Percentiles rank a stretch among this genome's conserved stretches.
These are phyloP conservation scores for Spialia ferax DNA, from an alignment of 2,888 invertebrate species.

Conservation along the genomic window DNA sequence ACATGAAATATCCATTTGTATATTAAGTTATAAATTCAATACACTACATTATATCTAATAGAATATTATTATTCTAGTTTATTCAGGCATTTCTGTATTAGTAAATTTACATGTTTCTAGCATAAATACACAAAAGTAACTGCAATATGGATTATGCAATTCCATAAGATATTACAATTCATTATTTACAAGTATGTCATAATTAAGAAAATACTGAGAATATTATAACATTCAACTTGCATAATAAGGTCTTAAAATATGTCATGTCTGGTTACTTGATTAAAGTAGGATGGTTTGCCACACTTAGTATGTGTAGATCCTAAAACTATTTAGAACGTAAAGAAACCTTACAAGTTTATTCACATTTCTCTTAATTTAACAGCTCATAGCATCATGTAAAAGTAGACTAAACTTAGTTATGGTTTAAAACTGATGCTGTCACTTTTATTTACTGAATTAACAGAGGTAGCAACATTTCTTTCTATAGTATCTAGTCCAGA, in stretches of 20 bases:
- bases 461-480: too few species aligned
- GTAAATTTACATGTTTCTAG: background rate
- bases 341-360: too few species aligned
- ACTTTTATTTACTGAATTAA: too few species aligned
- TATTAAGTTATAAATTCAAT: background rate
- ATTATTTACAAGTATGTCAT: background rate
- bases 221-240: background rate
- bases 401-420: too few species aligned
- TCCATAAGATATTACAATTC: background rate
- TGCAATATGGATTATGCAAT: background rate
- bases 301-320: too few species aligned
- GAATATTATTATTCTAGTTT: too few species aligned
- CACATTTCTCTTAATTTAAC: background rate
- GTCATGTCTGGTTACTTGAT: background rate
- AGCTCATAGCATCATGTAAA: background rate
- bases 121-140: background rate
- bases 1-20: background rate
- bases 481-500: too few species aligned
- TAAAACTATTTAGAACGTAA: background rate
- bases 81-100: too few species aligned
- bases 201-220: constrained; percentile 1
- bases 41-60: too few species aligned
- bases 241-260: background rate
- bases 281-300: background rate
- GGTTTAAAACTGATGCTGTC: too few species aligned